Evolutionary conservation across 2,113 vertebrate genomes (phyloP).

Genomic region (Mungos mungo): DNA sequence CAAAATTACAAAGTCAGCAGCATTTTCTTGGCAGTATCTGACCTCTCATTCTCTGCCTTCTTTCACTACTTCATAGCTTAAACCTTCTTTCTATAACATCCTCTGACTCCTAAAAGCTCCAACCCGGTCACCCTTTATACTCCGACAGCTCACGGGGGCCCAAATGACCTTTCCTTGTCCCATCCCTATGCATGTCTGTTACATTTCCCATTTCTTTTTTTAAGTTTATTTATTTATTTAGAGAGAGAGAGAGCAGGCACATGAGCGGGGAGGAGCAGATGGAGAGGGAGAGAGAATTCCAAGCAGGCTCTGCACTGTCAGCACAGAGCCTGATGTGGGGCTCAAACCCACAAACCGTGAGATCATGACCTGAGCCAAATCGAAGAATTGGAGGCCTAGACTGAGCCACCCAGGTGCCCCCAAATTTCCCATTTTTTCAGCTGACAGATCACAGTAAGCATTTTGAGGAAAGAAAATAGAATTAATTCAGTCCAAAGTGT

Average conservation of each 20-base stretch:
- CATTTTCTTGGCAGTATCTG: not conserved
- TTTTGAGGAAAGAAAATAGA: slow-evolving; percentile 8
- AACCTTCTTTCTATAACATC: not conserved
- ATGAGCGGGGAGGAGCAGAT: too few species aligned
- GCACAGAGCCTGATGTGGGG: too few species aligned
- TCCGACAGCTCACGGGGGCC: not conserved
- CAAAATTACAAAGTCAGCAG: slow-evolving; percentile 36
- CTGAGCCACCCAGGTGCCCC: too few species aligned
- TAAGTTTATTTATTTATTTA: too few species aligned
- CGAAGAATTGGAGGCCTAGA: too few species aligned
- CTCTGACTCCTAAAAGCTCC: not conserved
- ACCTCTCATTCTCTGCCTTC: not conserved
- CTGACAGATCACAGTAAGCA: not conserved
- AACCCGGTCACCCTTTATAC: not conserved
- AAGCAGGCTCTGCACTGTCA: too few species aligned
- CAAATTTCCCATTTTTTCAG: not conserved
- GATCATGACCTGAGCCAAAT: too few species aligned
- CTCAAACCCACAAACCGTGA: too few species aligned
- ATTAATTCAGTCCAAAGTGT: not conserved
- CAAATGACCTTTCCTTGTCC: not conserved
- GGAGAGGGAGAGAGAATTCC: too few species aligned
- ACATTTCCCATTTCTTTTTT: not conserved
- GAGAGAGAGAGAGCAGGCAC: too few species aligned
- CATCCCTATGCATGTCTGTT: not conserved
- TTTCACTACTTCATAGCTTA: not conserved